Base-by-base conservation (phyloP, 2,888 invertebrate species). In the Sipunculus nudus region DNA sequence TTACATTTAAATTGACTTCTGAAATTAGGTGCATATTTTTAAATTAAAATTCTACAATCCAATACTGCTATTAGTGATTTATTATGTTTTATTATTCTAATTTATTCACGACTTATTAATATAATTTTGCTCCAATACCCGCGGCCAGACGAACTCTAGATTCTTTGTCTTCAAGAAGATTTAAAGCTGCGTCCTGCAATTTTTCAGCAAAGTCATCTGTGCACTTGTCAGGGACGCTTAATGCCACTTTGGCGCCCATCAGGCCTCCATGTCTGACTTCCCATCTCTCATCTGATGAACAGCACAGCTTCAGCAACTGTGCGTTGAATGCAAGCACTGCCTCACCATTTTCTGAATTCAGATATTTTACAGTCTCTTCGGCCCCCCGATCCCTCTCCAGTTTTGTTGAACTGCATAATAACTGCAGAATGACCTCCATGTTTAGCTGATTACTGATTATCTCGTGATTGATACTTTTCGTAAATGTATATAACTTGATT, bases 111-210 rank as follows among this genome's bases (percentile, higher is more conserved):
- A 29, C 25, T 28, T 31, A 29, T 19, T 16, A 29, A 32, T 29
- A 19, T 6, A 23, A 19, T 19, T 49, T 16, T 25, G 29, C 21
- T 58, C 5, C 41, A n/a, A 45, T 70, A 84, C 85, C 85, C 62
- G 85, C 82, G 23, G 84, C 82, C 45, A 85, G 73, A 63, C 86
- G 70, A 6, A 86, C 84, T 70, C 85, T 73, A 32, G 82, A 84
- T 75, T 86, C 86, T 23, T 66, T 61, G 70, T 86, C 83, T 35
- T 83, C 82, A 35, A 85, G 69, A 16, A 81, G 70, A 29, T 70
- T 67, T 32, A 82, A 54, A 10, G 81, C 75, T 31, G 75, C 63
- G 8, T 67, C 68, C 49, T 76, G 71, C 19, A 81, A 69, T n/a
- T 68, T 57, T 21, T 75, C 67, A 28, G 67, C 70, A 65, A 79